Evolutionary conservation across 2,888 invertebrate species (phyloP).

Genomic region (Agriopis aurantiaria): DNA sequence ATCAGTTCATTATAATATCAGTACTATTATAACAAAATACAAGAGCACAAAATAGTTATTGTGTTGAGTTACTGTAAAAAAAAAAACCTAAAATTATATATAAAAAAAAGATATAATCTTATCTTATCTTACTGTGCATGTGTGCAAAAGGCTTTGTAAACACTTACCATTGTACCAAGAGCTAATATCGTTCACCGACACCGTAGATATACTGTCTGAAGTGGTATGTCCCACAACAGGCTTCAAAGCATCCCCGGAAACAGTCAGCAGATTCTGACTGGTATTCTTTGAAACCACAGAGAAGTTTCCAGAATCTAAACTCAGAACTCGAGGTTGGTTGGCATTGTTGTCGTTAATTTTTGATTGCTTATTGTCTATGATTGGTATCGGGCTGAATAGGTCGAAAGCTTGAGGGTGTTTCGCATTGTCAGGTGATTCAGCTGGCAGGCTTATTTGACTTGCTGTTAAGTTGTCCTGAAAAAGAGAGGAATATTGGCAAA

Average conservation of each 20-base stretch:
- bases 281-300: constrained; percentile 73
- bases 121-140: too few species aligned
- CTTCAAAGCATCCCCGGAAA: constrained; percentile 73
- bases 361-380: constrained; percentile 73
- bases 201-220: constrained; percentile 79
- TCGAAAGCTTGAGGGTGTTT: constrained; percentile 78
- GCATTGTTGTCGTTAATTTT: constrained; percentile 67
- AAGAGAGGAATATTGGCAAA: neutral
- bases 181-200: constrained; percentile 88
- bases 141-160: too few species aligned
- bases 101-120: too few species aligned
- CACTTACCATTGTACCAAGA: constrained; percentile 88
- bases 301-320: constrained; percentile 77
- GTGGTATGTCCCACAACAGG: constrained; percentile 72
- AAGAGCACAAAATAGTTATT: too few species aligned
- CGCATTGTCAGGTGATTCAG: constrained; percentile 53
- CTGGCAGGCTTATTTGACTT: constrained; percentile 47
- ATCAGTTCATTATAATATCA: too few species aligned
- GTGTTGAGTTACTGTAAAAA: too few species aligned
- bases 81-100: too few species aligned
- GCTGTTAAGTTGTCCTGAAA: constrained; percentile 72
- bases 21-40: too few species aligned
- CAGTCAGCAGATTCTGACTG: constrained; percentile 65
- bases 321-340: constrained; percentile 72
- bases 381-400: constrained; percentile 84